Percentiles rank a stretch among this genome's conserved stretches.
Evolutionary conservation across 2,113 vertebrate species (phyloP).

Genomic region (Delphinus delphis): DNA sequence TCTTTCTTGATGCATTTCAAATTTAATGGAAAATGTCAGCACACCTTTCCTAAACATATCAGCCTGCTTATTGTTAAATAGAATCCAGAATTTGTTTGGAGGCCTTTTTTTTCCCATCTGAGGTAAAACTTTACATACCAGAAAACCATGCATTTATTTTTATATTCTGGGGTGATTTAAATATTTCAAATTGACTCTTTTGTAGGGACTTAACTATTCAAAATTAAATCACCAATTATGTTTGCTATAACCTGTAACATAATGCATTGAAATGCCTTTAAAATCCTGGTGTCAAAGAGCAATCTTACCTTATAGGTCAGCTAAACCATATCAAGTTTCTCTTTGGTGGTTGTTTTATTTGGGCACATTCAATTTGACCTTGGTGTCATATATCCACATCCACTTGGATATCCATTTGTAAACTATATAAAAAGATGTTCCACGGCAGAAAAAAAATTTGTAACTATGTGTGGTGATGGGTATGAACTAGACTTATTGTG

Average conservation of each 20-base stretch:
- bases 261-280: not conserved
- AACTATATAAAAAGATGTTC: not conserved
- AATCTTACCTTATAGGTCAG: not conserved
- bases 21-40: not conserved
- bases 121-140: not conserved
- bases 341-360: not conserved
- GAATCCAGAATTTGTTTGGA: not conserved
- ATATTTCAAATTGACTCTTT: not conserved
- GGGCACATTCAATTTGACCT: not conserved
- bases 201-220: constrained; percentile 16
- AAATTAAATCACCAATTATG: not conserved
- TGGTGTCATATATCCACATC: not conserved
- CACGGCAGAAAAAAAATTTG: not conserved
- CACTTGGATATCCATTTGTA: not conserved
- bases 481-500: not conserved
- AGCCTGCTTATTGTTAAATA: not conserved
- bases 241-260: not conserved
- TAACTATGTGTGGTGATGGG: not conserved
- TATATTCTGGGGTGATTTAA: not conserved
- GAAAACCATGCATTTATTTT: constrained; percentile 12
- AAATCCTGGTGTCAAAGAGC: not conserved
- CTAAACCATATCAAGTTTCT: not conserved
- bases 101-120: not conserved
- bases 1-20: not conserved
- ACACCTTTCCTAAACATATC: not conserved